Evolutionary conservation across 35 echinoderm and acorn worm species (phyloP), one percentile per base, ranked within the genome.

Genomic region (Apostichopus californicus): DNA sequence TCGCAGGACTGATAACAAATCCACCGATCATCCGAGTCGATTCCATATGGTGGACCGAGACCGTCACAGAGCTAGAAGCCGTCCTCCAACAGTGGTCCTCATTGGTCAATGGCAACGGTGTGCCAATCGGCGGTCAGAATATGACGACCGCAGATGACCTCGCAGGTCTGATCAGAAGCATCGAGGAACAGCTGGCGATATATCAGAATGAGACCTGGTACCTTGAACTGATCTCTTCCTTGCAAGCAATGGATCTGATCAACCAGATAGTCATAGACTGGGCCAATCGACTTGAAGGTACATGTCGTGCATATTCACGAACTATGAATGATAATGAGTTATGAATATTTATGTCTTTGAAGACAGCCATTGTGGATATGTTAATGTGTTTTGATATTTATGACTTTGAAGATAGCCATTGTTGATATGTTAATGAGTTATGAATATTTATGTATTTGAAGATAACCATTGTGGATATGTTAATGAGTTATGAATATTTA

Each of bases 171-270:
- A 85, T 85, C 81, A 56, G 55, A 5, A 59, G 1, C 61, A 11
- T 89, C 9, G 86, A 89, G 17, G 68, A 75, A 53, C 86, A 73
- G 53, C 46, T 89, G 9, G 20, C 61, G 12, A 6, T 2, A 65
- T 89, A 20, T n/a, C n/a, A 53, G 25, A 89, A 89, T 14, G 86
- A 89, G 86, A 89, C 21, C 17, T 89, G 86, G 86, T 89, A 89
- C 64, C 17, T 28, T 0, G 86, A 89, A 10, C 23, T 75, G 4
- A 64, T 54, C 61, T 21, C 46, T 7, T 24, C 58, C 14, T 54
- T 68, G 26, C 15, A 9, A 4, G 52, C 13, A 1, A 73, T 75
- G 68, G 86, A 89, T 64, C 8, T 89, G 63, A 46, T 89, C 17
- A 89, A 89, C 34, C 57, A 72, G 52, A 13, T 89, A 15, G 23